Percentiles rank a stretch among this genome's conserved stretches.
These are phyloP conservation scores for Characodon lateralis DNA, from an alignment of 2,797 vertebrate genomes.

Conservation along the genomic window DNA sequence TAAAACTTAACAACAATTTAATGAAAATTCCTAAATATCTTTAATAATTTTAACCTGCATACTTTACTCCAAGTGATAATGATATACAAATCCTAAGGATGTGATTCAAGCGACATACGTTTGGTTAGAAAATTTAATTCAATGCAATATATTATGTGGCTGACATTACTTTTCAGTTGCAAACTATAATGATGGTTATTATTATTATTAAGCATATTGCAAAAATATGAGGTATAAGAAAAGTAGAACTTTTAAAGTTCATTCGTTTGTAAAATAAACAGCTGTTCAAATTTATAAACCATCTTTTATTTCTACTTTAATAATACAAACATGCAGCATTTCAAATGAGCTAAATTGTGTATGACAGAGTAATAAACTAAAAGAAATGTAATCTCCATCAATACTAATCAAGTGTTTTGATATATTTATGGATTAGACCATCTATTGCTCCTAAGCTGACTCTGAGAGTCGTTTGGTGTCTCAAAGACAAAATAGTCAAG, in stretches of 20 bases:
- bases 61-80: too few relatives aligned
- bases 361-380: background rate
- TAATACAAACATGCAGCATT: background rate
- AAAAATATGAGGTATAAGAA: background rate
- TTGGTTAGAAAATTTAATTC: too few relatives aligned
- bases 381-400: background rate
- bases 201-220: too few relatives aligned
- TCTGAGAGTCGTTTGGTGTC: conserved; percentile 72
- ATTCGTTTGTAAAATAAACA: background rate
- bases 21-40: background rate
- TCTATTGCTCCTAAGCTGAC: conserved; percentile 89
- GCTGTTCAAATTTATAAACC: background rate
- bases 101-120: too few relatives aligned
- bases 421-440: conserved; percentile 88
- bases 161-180: too few relatives aligned
- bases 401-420: conserved; percentile 71
- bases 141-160: too few relatives aligned
- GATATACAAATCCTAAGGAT: too few relatives aligned
- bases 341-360: background rate
- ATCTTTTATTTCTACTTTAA: conserved; percentile 3
- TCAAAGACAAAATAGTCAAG: conserved; percentile 65
- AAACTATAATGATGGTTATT: too few relatives aligned
- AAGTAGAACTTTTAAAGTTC: background rate
- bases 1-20: background rate
- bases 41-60: too few relatives aligned